Evolutionary conservation across 1,140 invertebrate genomes (phyloP).

Genomic region (Eumeta japonica): DNA sequence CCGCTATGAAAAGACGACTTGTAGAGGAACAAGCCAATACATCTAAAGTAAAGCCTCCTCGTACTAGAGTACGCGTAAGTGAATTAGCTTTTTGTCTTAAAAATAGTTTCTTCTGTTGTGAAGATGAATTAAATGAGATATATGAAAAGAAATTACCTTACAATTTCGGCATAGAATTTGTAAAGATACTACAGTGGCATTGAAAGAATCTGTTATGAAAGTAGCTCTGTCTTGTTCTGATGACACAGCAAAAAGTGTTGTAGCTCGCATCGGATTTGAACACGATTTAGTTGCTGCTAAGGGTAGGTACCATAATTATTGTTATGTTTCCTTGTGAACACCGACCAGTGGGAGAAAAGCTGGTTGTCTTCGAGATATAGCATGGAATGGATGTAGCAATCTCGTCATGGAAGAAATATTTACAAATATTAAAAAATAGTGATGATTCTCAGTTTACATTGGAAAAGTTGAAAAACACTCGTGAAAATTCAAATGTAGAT

Average conservation of each 20-base stretch:
- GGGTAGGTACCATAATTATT: conserved; percentile 28
- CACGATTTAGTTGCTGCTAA: conserved; percentile 33
- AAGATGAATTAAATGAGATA: conserved; percentile 3
- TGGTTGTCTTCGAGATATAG: conserved; percentile 25
- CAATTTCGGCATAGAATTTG: conserved; percentile 20
- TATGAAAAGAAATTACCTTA: too few species aligned
- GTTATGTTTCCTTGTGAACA: conserved; percentile 18
- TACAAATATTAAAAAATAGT: conserved; percentile 19
- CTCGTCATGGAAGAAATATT: conserved; percentile 21
- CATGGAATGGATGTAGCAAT: too few species aligned
- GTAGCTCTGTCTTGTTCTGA: conserved; percentile 21
- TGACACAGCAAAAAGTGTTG: conserved; percentile 24
- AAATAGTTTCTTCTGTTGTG: conserved; percentile 4
- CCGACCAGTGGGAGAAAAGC: conserved; percentile 25
- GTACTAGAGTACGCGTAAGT: conserved; percentile 13
- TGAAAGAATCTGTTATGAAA: conserved; percentile 20
- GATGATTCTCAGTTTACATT: conserved; percentile 26
- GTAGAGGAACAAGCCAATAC: conserved; percentile 11
- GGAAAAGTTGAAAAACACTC: conserved; percentile 20
- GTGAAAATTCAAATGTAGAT: conserved; percentile 11
- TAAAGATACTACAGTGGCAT: conserved; percentile 19
- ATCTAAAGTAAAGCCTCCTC: conserved; percentile 9
- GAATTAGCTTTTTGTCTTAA: conserved; percentile 15
- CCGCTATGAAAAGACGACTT: too few species aligned
- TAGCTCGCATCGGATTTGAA: conserved; percentile 21